Conservation (phyloP, 1,140 invertebrate genomes). For the Intoshia linei region DNA sequence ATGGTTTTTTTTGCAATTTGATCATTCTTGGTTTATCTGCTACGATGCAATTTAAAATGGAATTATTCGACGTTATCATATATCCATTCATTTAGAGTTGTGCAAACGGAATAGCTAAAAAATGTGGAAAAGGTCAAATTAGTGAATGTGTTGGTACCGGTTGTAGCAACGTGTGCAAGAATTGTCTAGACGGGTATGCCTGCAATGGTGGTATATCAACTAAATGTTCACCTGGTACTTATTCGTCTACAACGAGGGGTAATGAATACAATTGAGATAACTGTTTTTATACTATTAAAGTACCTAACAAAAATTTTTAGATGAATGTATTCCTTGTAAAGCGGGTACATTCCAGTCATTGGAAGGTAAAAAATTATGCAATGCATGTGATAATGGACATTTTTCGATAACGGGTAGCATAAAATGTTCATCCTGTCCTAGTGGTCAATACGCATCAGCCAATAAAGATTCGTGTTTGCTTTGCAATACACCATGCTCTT, state of each 20-base stretch:
- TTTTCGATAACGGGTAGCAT: background rate
- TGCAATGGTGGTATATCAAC: conserved; percentile 10
- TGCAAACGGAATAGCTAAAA: too few species aligned
- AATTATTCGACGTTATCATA: too few species aligned
- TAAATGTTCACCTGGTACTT: conserved; percentile 9
- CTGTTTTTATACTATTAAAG: background rate
- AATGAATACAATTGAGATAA: background rate
- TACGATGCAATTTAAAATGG: too few species aligned
- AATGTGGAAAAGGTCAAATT: too few species aligned
- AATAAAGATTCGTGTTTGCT: conserved; percentile 1
- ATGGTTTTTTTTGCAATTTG: too few species aligned
- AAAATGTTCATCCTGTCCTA: background rate
- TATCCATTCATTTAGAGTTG: too few species aligned
- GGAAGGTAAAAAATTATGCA: conserved; percentile 8
- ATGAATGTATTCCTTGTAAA: conserved; percentile 10
- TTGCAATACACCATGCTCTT: conserved; percentile 4
- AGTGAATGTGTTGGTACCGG: conserved; percentile 9
- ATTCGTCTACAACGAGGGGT: conserved; percentile 8
- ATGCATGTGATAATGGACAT: conserved; percentile 5
- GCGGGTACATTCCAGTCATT: conserved; percentile 10
- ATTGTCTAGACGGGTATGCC: conserved; percentile 11
- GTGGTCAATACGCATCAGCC: background rate
- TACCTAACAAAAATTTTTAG: conserved; percentile 6
- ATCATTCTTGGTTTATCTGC: too few species aligned
- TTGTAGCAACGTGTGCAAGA: conserved; percentile 9